Evolutionary conservation across 2,888 invertebrate species (phyloP).

Genomic region (Heliconius cydno): DNA sequence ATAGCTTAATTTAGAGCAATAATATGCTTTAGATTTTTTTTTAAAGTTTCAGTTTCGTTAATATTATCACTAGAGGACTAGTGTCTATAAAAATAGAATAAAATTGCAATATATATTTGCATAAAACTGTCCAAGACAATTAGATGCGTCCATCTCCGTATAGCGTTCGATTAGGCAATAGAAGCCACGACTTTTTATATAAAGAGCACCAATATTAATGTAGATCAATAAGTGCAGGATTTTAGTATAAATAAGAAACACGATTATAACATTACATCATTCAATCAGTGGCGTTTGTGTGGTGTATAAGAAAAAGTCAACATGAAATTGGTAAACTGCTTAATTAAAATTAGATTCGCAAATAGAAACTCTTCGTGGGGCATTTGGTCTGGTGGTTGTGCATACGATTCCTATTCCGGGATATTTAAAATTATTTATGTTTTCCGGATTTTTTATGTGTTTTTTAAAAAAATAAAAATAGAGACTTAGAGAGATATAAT

Average conservation of each 20-base stretch:
- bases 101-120: slow-evolving; percentile 40
- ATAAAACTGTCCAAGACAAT: slow-evolving; percentile 66
- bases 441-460: too few relatives aligned
- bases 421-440: neutral
- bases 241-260: slow-evolving; percentile 73
- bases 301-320: slow-evolving; percentile 54
- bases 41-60: too few relatives aligned
- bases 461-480: neutral
- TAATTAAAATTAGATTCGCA: neutral
- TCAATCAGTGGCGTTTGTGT: slow-evolving; percentile 57
- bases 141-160: slow-evolving; percentile 69
- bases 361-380: neutral
- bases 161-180: slow-evolving; percentile 72
- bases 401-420: neutral
- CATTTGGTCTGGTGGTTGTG: neutral
- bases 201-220: slow-evolving; percentile 59
- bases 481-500: too few relatives aligned
- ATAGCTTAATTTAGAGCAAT: too few relatives aligned
- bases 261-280: slow-evolving; percentile 66
- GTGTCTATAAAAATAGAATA: neutral
- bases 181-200: slow-evolving; percentile 62
- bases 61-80: too few relatives aligned
- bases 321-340: slow-evolving; percentile 69
- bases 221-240: slow-evolving; percentile 68
- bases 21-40: too few relatives aligned